phyloP scores from a whole-genome alignment of 2,888 invertebrate genomes.

The Dicranocentrus wangi region DNA sequence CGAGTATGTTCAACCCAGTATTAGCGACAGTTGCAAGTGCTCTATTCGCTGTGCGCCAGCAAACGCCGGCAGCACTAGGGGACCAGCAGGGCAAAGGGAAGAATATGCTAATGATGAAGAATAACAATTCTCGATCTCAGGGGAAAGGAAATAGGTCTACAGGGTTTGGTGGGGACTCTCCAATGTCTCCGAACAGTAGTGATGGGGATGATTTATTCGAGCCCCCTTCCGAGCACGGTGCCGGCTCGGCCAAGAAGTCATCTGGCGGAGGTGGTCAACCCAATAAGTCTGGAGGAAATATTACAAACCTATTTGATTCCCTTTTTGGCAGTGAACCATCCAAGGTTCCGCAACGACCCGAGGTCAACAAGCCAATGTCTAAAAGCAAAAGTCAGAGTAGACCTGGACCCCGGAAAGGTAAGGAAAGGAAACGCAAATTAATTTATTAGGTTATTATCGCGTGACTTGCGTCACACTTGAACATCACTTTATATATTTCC shows the following conservation, averaged over 20 bases:
- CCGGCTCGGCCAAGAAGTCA: slow-evolving; percentile 24
- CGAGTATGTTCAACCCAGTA: slow-evolving; percentile 53
- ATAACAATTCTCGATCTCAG: slow-evolving; percentile 1
- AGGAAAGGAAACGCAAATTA: slow-evolving; percentile 16
- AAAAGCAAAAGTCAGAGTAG: slow-evolving; percentile 55
- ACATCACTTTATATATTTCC: no score
- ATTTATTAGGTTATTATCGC: no score
- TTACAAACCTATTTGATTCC: slow-evolving; percentile 67
- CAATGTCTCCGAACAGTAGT: slow-evolving; percentile 91
- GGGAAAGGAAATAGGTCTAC: slow-evolving; percentile 49
- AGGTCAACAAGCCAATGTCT: neutral
- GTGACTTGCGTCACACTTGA: no score
- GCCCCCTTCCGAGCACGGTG: slow-evolving; percentile 78
- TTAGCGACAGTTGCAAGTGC: slow-evolving; percentile 70
- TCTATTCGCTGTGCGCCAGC: slow-evolving; percentile 58
- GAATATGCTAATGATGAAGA: slow-evolving; percentile 64
- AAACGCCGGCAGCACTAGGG: slow-evolving; percentile 54
- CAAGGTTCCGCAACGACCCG: neutral
- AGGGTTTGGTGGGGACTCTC: slow-evolving; percentile 77
- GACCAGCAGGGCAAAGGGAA: slow-evolving; percentile 7
- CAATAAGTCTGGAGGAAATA: slow-evolving; percentile 21
- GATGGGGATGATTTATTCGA: slow-evolving; percentile 91
- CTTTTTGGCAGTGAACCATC: slow-evolving; percentile 65
- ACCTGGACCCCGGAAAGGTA: slow-evolving; percentile 36
- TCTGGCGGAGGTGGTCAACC: slow-evolving; percentile 10